Base-by-base conservation (phyloP, 1,140 invertebrate species). In the Halictus rubicundus region DNA sequence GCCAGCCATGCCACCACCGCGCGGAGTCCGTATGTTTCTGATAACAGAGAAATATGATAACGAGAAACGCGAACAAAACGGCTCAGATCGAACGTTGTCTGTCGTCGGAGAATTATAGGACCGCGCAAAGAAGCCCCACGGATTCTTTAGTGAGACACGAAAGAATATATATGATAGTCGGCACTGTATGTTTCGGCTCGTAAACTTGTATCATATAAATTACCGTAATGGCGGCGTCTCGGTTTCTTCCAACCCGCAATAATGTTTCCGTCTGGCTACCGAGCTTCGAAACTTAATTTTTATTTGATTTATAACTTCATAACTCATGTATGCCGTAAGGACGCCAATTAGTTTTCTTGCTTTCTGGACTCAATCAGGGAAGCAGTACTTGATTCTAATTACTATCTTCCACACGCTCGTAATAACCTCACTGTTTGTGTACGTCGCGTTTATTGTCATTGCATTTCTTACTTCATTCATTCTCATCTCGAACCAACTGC, bases 101-200 rank as follows among this genome's bases (percentile, higher is more conserved):
- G 25, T 32, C 8, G 42, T 37, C 14, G 27, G 16, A 60, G 82
- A 73, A 71, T 70, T 82, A 68, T 66, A 66, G 70, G 57, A 68
- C 42, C 80, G 74, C 60, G 19, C 25, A 16, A 19, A 71, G 61
- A 78, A 87, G 72, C 76, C 76, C 46, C 64, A 63, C 78, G 76
- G 68, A 85, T 66, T 87, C 74, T 68, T 14, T 65, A 63, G 46
- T 14, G 32, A 71, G 25, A 37, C 61, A 63, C 42, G 27, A 69
- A 49, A 37, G 9, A 63, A 61, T n/a, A 82, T 77, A 72, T 77
- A 65, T 25, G 68, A 84, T 85, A 75, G 59, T 81, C 59, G 60
- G 74, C 78, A 78, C 65, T 80, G 42, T 78, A 66, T 83, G 83
- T 87, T 72, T 77, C 60, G 79, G 60, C 69, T 83, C 75, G 73